Percentiles rank a stretch among this genome's conserved stretches.
Conservation (phyloP, 2,888 invertebrate species). For the Oasisia sp. region DNA sequence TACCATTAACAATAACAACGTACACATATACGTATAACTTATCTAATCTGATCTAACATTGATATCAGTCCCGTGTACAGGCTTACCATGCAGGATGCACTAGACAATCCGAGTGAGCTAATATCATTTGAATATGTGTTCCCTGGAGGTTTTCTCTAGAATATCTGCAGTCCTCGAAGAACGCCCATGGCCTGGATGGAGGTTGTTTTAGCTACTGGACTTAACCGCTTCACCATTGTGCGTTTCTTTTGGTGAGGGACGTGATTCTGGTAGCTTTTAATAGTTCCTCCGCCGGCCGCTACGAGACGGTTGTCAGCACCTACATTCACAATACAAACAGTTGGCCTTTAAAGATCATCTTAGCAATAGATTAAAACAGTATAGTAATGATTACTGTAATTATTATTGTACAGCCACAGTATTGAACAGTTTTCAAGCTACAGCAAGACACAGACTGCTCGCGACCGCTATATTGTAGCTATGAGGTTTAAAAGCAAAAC, state of each 20-base stretch:
- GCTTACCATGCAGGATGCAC: neutral
- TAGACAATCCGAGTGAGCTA: neutral
- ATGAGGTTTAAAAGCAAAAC: no score
- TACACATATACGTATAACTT: no score
- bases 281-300: neutral
- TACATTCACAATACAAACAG: neutral
- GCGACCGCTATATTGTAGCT: no score
- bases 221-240: neutral
- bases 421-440: no score
- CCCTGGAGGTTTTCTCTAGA: neutral
- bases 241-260: neutral
- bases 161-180: neutral
- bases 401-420: no score
- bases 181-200: neutral
- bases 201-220: neutral
- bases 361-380: no score
- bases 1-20: no score
- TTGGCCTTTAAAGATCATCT: neutral
- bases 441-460: no score
- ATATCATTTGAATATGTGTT: neutral
- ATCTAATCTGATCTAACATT: neutral
- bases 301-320: neutral
- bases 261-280: neutral
- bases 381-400: no score
- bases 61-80: neutral